Evolutionary conservation across 1,140 invertebrate genomes (phyloP).

Genomic region (Drosophila gunungcola): DNA sequence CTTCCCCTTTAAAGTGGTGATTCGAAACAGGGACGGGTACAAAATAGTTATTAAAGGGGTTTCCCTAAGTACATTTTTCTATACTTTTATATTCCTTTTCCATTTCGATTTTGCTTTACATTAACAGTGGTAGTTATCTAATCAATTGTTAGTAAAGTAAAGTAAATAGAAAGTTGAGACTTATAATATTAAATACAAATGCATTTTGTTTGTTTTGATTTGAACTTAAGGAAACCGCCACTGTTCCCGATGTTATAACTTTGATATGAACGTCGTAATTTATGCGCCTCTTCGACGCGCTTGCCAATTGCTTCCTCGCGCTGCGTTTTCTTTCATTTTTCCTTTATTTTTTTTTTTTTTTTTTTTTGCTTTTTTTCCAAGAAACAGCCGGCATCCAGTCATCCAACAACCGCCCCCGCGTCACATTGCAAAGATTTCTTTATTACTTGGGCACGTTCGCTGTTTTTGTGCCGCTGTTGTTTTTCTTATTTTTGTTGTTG

Average conservation of each 20-base stretch:
- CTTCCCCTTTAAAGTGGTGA: conserved; percentile 2
- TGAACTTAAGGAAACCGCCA: conserved; percentile 11
- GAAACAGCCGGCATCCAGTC: conserved; percentile 49
- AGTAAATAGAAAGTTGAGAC: too few species aligned
- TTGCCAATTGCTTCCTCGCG: conserved; percentile 67
- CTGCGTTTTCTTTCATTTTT: conserved; percentile 27
- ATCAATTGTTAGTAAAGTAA: too few species aligned
- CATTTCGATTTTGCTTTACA: too few species aligned
- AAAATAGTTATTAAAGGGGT: neutral
- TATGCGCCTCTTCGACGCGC: conserved; percentile 79
- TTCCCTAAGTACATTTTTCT: neutral
- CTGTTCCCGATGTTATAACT: conserved; percentile 27
- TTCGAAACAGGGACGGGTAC: conserved; percentile 1
- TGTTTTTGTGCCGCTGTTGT: conserved; percentile 22
- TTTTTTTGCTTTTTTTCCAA: conserved; percentile 44
- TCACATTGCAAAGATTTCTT: conserved; percentile 74
- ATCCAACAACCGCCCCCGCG: conserved; percentile 62
- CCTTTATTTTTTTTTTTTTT: conserved; percentile 7
- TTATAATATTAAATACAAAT: neutral
- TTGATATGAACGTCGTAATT: conserved; percentile 57
- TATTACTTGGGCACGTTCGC: conserved; percentile 82
- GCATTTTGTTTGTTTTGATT: conserved; percentile 14
- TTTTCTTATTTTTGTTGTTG: conserved; percentile 20
- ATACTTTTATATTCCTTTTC: too few species aligned
- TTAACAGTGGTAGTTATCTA: too few species aligned